Evolutionary conservation across 2,797 vertebrate genomes (phyloP).

Genomic region (Myotis vivesi): DNA sequence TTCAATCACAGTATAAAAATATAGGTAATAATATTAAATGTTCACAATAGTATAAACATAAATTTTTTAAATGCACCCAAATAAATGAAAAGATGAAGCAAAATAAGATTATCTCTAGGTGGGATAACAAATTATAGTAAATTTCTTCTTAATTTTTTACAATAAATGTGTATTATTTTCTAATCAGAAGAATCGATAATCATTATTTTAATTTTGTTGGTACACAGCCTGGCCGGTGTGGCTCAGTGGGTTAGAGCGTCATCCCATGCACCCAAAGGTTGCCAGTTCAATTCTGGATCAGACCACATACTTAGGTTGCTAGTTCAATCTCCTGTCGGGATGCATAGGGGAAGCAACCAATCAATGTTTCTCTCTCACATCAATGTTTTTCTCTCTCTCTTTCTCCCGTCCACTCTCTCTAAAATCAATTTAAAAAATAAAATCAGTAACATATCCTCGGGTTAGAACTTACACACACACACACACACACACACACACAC

Average conservation of each 20-base stretch:
- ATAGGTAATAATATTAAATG: background rate
- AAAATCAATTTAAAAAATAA: too few relatives aligned
- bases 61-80: background rate
- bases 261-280: background rate
- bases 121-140: background rate
- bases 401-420: background rate
- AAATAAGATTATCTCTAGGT: background rate
- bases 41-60: background rate
- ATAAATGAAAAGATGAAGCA: background rate
- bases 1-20: background rate
- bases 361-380: background rate
- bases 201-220: background rate
- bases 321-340: background rate
- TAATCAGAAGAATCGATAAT: conserved; percentile 14
- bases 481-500: too few relatives aligned
- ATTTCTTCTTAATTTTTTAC: conserved; percentile 21
- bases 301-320: background rate
- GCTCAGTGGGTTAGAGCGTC: background rate
- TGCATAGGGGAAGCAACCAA: background rate
- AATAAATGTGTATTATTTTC: background rate
- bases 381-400: background rate
- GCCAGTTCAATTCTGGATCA: background rate
- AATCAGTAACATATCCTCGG: background rate
- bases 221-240: background rate
- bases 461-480: background rate